Base-by-base conservation (phyloP, 2,888 invertebrate species). In the Cheilosia pagana region DNA sequence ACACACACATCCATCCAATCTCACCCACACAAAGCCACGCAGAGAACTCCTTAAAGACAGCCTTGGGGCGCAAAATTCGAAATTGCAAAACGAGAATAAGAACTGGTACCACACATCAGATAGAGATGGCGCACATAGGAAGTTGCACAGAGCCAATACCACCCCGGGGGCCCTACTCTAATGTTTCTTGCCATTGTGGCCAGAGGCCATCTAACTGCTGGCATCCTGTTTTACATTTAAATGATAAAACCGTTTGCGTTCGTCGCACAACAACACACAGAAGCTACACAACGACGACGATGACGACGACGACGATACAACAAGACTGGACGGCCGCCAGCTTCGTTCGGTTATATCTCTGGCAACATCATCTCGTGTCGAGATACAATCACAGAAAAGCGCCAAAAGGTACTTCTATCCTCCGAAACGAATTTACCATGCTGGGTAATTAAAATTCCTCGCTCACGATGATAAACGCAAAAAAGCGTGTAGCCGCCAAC, bases 341-440 rank as follows among this genome's bases (percentile, higher is more conserved):
- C 35, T 43, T 71, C 50, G 72, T 75, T 81, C 43, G 35, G 50
- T 25, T 55, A 50, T 50, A 76, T 85, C 81, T 65, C 71, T 55
- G 75, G 60, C 85, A 76, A 81, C 81, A 85, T 81, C 85, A 81
- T 81, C 75, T 85, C 81, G 81, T 85, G 85, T 85, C 75, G 81
- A 85, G 85, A 85, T 85, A 85, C 85, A 85, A 85, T 85, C 85
- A 85, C 85, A 85, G 85, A 85, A 85, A 81, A 85, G 35, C 85
- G 85, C 85, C 85, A 85, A 85, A 85, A 81, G 85, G 55, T 75
- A 75, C 75, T 55, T 71, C 50, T 60, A 41, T 53, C 63, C 63
- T 59, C 71, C 41, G 70, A 71, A 81, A 85, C 75, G 85, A 76
- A 85, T 76, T 71, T 81, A 53, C 85, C 85, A 75, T 81, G 59